phyloP scores from a whole-genome alignment of 2,888 invertebrate species.

The Gari tellinella region DNA sequence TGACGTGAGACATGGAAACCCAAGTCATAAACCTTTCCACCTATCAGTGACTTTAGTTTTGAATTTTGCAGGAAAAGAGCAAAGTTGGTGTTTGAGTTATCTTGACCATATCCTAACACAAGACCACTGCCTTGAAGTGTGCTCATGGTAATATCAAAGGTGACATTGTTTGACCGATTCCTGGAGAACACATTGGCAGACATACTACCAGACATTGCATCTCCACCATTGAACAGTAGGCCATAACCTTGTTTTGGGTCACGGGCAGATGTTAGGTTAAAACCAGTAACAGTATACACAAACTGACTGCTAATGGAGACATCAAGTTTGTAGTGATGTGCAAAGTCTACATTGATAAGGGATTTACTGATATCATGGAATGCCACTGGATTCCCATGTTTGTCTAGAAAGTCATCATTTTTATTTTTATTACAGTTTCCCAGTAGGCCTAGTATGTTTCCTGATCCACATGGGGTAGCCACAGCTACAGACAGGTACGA shows the following conservation, averaged over 20 bases:
- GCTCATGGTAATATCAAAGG: slow-evolving; percentile 40
- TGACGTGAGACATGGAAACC: slow-evolving; percentile 12
- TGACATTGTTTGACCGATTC: too few relatives aligned
- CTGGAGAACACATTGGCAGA: too few relatives aligned
- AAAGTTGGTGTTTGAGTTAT: slow-evolving; percentile 29
- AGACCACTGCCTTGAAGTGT: slow-evolving; percentile 28
- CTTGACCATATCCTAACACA: slow-evolving; percentile 51
- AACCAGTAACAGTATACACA: slow-evolving; percentile 35
- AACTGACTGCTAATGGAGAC: slow-evolving; percentile 7
- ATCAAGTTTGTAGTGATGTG: slow-evolving; percentile 17
- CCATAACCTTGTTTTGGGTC: slow-evolving; percentile 51
- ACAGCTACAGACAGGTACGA: slow-evolving; percentile 33
- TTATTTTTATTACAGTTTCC: slow-evolving; percentile 72
- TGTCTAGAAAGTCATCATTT: slow-evolving; percentile 66
- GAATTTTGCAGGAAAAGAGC: slow-evolving; percentile 43
- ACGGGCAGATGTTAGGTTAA: slow-evolving; percentile 29
- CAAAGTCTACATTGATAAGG: slow-evolving; percentile 33
- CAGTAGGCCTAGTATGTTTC: slow-evolving; percentile 55
- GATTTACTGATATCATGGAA: slow-evolving; percentile 34
- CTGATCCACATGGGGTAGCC: slow-evolving; percentile 25
- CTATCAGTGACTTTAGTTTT: slow-evolving; percentile 30
- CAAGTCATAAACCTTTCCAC: slow-evolving; percentile 22
- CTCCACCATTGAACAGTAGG: slow-evolving; percentile 61
- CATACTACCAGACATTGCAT: slow-evolving; percentile 55
- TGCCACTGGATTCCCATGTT: slow-evolving; percentile 11